Evolutionary conservation across 2,888 invertebrate species (phyloP), one percentile per base, ranked within the genome.

Genomic region (Oithona nana): DNA sequence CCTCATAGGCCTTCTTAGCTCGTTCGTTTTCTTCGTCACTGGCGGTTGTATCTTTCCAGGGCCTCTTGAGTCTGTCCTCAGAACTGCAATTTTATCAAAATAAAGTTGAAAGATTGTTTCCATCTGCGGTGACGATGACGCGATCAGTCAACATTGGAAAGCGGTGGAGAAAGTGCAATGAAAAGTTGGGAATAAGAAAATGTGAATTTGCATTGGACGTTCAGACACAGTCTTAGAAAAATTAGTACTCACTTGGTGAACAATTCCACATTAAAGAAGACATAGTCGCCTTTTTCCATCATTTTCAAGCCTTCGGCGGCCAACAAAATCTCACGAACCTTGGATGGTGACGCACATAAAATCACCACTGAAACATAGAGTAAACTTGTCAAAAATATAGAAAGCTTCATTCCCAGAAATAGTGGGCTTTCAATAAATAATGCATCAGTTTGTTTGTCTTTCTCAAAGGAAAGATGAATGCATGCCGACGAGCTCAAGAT

Each of bases 181-280:
- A n/a, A n/a, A n/a, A n/a, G n/a, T n/a, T n/a, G n/a, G n/a, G n/a
- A n/a, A n/a, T n/a, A n/a, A n/a, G n/a, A n/a, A n/a, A n/a, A n/a
- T n/a, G n/a, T n/a, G n/a, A n/a, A n/a, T n/a, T n/a, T n/a, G n/a
- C n/a, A n/a, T n/a, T n/a, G n/a, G n/a, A n/a, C n/a, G n/a, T n/a
- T n/a, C n/a, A n/a, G n/a, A n/a, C n/a, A n/a, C n/a, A n/a, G n/a
- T n/a, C n/a, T n/a, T n/a, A n/a, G n/a, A n/a, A n/a, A n/a, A n/a
- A n/a, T n/a, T n/a, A n/a, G n/a, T 13, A 73, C 83, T 82, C 75
- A 95, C 95, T 90, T 88, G 67, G 88, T 88, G 74, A 92, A 94
- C 48, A 97, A 79, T 73, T 95, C 94, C 69, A 97, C 89, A 75
- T 93, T 97, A 77, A 98, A 89, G 78, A 98, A 94, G 61, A 94